Evolutionary conservation across 30 jellyfish, hydroid and myxozoan species (phyloP).

Genomic region (Mastigias papua): DNA sequence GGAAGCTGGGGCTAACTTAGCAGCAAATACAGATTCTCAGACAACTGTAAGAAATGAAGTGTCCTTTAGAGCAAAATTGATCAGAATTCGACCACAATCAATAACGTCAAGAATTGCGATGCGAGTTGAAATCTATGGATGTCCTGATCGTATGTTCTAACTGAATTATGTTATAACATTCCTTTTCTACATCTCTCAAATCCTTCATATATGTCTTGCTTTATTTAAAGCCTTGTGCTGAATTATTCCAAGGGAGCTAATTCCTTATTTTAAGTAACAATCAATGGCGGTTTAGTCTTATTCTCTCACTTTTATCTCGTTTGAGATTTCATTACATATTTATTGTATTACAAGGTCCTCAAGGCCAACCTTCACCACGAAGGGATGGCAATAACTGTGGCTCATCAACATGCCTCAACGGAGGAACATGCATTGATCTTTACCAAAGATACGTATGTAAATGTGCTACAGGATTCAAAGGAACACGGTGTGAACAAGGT

Average conservation of each 20-base stretch:
- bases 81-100: conserved; percentile 36
- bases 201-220: too few relatives aligned
- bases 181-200: too few relatives aligned
- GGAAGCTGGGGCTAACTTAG: conserved; percentile 36
- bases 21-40: conserved; percentile 80
- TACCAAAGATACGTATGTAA: conserved; percentile 79
- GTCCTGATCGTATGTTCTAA: conserved; percentile 81
- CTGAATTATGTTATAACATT: neutral
- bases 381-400: conserved; percentile 81
- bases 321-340: neutral
- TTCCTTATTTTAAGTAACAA: too few relatives aligned
- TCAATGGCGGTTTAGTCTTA: too few relatives aligned
- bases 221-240: too few relatives aligned
- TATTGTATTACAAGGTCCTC: conserved; percentile 77
- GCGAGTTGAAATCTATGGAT: conserved; percentile 94
- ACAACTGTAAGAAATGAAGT: conserved; percentile 77
- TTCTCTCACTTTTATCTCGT: neutral
- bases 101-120: conserved; percentile 70
- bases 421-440: conserved; percentile 88
- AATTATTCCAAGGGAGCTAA: too few relatives aligned
- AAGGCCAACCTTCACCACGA: conserved; percentile 84
- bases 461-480: conserved; percentile 87
- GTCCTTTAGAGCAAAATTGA: conserved; percentile 32
- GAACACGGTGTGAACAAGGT: conserved; percentile 82
- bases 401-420: conserved; percentile 84